phyloP scores from a whole-genome alignment of 2,113 vertebrate species.

The Planiliza haematocheilus region DNA sequence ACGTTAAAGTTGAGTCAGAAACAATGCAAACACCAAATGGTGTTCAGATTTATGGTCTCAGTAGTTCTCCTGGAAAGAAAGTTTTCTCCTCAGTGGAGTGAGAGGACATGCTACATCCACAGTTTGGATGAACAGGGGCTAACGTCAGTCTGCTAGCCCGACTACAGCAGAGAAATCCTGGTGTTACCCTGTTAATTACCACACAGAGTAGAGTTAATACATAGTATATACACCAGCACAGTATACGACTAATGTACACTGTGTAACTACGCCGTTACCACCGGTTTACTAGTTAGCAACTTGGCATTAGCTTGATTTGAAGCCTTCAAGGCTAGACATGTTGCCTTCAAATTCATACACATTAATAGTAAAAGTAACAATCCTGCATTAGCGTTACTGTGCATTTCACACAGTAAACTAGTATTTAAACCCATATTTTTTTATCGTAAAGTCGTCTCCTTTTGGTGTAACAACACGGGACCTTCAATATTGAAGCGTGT shows the following conservation, averaged over 20 bases:
- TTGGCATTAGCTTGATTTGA: slow-evolving; percentile 59
- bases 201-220: background rate
- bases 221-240: background rate
- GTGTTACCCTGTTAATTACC: background rate
- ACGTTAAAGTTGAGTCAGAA: slow-evolving; percentile 10
- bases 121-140: slow-evolving; percentile 62
- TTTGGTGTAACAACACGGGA: background rate
- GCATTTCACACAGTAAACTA: background rate
- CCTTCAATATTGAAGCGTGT: slow-evolving; percentile 13
- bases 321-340: slow-evolving; percentile 28
- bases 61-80: slow-evolving; percentile 50
- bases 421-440: background rate
- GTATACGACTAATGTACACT: background rate
- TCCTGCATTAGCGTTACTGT: background rate
- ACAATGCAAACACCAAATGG: background rate
- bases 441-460: background rate
- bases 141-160: slow-evolving; percentile 48
- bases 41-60: slow-evolving; percentile 20
- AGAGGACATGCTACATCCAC: slow-evolving; percentile 59
- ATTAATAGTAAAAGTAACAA: slow-evolving; percentile 57
- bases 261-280: slow-evolving; percentile 5
- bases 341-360: slow-evolving; percentile 26
- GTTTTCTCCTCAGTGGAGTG: slow-evolving; percentile 57
- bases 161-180: slow-evolving; percentile 9
- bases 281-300: slow-evolving; percentile 43